Base-by-base conservation (phyloP, 2,888 invertebrate genomes). In the Teleiodes luculella region DNA sequence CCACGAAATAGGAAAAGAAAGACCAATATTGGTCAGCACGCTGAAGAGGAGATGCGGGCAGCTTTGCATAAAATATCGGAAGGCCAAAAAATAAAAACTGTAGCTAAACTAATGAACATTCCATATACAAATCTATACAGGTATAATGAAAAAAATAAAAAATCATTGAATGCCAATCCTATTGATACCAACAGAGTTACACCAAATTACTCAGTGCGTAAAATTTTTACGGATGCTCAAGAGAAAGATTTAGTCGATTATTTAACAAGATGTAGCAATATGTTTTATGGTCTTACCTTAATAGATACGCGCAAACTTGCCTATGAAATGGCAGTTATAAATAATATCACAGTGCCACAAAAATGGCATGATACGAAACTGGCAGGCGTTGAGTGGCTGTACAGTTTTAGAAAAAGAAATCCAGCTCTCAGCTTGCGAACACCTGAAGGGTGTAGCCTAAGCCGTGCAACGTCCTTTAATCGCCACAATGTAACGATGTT, bases 381-480 rank as follows among this genome's bases (percentile, higher is more conserved):
- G 8, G 60, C 61, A 39, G 63, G 62, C 39, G 57, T 62, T 20
- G 62, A 63, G 24, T 65, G 41, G 39, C 51, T 61, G 13, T 59
- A 63, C 53, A 33, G 54, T 57, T 45, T 63, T 13, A 57, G 58
- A 57, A 62, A 63, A 52, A 52, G 59, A 52, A 41, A 65, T 56
- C 50, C 30, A n/a, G 36, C 53, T 50, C 49, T 58, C 31, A 35
- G 45, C 3, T 52, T 59, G 16, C 14, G 57, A 16, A 62, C 60
- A 35, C 57, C 60, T 8, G 58, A 61, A 46, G 57, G 60, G 2
- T 61, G 59, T 47, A 60, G 63, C 48, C 55, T 62, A 18, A 61
- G 61, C 28, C 35, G 62, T 57, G 64, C 60, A 1, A 62, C 64
- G n/a, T 62, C 60, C 18, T 62, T 62, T 41, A 64, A 64, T 43